Percentiles rank a stretch among this genome's conserved stretches.
Conservation (phyloP, 2,888 invertebrate genomes). For the Ichneumon xanthorius region DNA sequence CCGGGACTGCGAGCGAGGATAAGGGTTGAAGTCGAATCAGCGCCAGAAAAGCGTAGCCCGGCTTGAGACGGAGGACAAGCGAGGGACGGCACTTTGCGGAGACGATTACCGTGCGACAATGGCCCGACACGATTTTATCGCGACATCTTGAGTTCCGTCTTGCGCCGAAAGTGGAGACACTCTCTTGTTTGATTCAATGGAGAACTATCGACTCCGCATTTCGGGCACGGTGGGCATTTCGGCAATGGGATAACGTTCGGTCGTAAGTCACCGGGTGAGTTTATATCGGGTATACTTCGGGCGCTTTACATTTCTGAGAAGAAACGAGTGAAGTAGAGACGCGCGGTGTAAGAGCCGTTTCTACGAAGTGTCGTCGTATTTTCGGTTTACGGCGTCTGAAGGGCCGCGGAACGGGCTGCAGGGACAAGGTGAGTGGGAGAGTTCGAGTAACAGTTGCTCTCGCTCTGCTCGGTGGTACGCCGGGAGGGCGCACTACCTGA, state of each 20-base stretch:
- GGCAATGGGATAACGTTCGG: background rate
- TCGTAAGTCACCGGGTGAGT: constrained; percentile 56
- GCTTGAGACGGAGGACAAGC: constrained; percentile 38
- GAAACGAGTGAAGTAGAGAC: constrained; percentile 30
- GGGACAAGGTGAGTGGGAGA: constrained; percentile 52
- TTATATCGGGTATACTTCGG: constrained; percentile 41
- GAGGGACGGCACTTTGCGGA: constrained; percentile 48
- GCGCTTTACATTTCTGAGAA: constrained; percentile 47
- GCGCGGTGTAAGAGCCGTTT: constrained; percentile 64
- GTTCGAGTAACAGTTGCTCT: constrained; percentile 35
- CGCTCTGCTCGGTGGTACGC: constrained; percentile 58
- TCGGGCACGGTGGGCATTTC: background rate
- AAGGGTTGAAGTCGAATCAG: constrained; percentile 67
- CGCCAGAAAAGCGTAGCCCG: constrained; percentile 35
- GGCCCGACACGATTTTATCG: constrained; percentile 69
- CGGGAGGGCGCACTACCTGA: constrained; percentile 70
- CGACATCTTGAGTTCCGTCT: constrained; percentile 5
- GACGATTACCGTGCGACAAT: constrained; percentile 78
- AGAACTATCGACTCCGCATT: constrained; percentile 6
- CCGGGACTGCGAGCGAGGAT: constrained; percentile 36
- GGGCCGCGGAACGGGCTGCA: constrained; percentile 65
- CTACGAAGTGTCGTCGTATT: constrained; percentile 80
- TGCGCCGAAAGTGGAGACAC: background rate
- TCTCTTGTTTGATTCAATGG: constrained; percentile 44
- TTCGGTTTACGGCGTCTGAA: constrained; percentile 80